Percentiles rank a stretch among this genome's conserved stretches.
Conservation (phyloP, 2,888 invertebrate genomes). For the Agrochola lota region DNA sequence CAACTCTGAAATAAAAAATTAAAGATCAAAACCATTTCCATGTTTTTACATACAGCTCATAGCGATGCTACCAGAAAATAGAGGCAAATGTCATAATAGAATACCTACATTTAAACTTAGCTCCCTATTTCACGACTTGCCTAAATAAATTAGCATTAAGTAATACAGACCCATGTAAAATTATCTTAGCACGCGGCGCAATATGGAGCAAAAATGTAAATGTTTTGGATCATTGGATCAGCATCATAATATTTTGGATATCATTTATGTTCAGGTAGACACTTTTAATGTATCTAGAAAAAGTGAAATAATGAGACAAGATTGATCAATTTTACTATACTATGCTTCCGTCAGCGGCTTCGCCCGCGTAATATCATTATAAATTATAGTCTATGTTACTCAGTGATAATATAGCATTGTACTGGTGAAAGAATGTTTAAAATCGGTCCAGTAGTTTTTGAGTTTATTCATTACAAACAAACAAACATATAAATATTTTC, state of each 20-base stretch:
- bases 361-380: no score
- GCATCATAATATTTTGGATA: neutral
- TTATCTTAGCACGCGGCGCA: neutral
- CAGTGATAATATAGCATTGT: no score
- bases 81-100: neutral
- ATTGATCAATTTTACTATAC: neutral
- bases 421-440: no score
- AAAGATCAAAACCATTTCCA: no score
- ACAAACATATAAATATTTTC: no score
- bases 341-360: no score
- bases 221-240: no score
- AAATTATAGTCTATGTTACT: no score
- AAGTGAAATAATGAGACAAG: neutral
- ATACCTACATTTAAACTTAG: neutral
- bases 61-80: neutral
- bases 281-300: neutral
- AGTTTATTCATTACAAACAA: no score
- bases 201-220: no score
- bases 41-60: neutral
- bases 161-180: neutral
- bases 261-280: neutral
- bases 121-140: neutral
- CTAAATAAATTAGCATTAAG: constrained; percentile 13
- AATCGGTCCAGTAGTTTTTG: no score
- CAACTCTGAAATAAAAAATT: neutral